phyloP scores from a whole-genome alignment of 2,797 vertebrate genomes.

The Karalla daura region DNA sequence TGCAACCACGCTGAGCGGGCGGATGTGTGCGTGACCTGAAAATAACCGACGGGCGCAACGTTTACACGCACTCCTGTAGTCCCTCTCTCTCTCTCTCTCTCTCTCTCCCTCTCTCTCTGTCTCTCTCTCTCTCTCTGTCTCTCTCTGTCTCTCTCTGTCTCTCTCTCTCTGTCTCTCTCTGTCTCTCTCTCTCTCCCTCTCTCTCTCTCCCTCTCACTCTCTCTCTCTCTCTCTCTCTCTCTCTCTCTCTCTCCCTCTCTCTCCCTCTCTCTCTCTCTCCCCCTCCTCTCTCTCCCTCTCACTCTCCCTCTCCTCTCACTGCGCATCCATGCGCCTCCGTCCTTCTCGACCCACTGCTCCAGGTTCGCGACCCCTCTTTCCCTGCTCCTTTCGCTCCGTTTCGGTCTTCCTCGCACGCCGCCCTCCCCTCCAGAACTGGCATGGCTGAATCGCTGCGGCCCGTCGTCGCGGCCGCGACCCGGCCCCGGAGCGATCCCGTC shows the following conservation, averaged over 20 bases:
- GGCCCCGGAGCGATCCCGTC: not conserved
- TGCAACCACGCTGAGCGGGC: constrained; percentile 48
- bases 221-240: too few species aligned
- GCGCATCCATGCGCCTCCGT: not conserved
- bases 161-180: too few species aligned
- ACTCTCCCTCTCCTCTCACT: too few species aligned
- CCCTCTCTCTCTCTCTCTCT: not conserved
- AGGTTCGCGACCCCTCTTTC: not conserved
- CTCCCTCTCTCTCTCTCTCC: too few species aligned
- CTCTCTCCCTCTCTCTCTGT: not conserved
- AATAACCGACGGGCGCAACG: constrained; percentile 54
- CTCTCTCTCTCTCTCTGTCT: too few species aligned
- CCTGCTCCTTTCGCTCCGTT: not conserved
- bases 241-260: too few species aligned
- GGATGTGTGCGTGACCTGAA: constrained; percentile 66
- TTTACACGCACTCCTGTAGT: constrained; percentile 21
- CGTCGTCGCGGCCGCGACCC: too few species aligned
- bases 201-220: too few species aligned
- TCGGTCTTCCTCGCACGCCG: not conserved
- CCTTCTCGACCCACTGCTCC: not conserved
- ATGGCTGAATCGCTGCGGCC: constrained; percentile 18
- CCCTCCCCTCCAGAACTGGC: not conserved
- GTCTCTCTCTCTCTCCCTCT: too few species aligned
- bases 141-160: too few species aligned
- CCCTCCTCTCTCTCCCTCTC: too few species aligned